Evolutionary conservation across 2,888 invertebrate genomes (phyloP).

Genomic region (Teleiodes luculella): DNA sequence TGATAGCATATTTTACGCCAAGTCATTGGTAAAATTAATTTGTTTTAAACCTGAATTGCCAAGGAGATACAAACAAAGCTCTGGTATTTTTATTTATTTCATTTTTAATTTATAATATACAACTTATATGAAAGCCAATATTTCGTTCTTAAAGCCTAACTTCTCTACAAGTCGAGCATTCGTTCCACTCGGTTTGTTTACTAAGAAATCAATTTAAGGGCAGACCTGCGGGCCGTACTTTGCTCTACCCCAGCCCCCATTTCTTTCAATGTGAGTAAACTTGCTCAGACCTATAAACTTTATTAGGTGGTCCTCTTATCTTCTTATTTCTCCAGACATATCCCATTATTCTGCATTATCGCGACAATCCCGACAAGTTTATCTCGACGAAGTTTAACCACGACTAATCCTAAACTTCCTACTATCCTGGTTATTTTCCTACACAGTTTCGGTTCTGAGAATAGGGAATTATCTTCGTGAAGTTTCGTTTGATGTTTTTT

Average conservation of each 20-base stretch:
- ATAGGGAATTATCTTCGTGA: slow-evolving; percentile 15
- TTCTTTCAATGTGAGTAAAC: slow-evolving; percentile 61
- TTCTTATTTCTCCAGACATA: slow-evolving; percentile 53
- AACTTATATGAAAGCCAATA: too few species aligned
- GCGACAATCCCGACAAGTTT: slow-evolving; percentile 54
- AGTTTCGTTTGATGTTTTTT: neutral
- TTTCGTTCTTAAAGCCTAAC: too few species aligned
- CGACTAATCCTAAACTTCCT: slow-evolving; percentile 27
- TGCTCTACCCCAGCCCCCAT: slow-evolving; percentile 49
- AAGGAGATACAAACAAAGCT: too few species aligned
- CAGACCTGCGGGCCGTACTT: slow-evolving; percentile 42
- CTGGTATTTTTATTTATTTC: too few species aligned
- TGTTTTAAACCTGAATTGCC: too few species aligned
- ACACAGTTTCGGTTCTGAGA: slow-evolving; percentile 15
- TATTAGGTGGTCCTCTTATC: slow-evolving; percentile 54
- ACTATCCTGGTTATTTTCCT: slow-evolving; percentile 15
- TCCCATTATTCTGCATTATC: slow-evolving; percentile 69
- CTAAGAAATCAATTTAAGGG: slow-evolving; percentile 54
- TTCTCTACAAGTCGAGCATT: too few species aligned
- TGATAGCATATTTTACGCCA: too few species aligned
- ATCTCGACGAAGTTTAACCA: slow-evolving; percentile 41
- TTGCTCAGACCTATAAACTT: slow-evolving; percentile 57
- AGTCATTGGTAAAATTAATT: too few species aligned
- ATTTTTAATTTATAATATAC: too few species aligned
- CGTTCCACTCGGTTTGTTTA: slow-evolving; percentile 47